Percentiles rank a stretch among this genome's conserved stretches.
Evolutionary conservation across 64 coral and sea anemone genomes (phyloP).

Genomic region (Anthopleura sola): DNA sequence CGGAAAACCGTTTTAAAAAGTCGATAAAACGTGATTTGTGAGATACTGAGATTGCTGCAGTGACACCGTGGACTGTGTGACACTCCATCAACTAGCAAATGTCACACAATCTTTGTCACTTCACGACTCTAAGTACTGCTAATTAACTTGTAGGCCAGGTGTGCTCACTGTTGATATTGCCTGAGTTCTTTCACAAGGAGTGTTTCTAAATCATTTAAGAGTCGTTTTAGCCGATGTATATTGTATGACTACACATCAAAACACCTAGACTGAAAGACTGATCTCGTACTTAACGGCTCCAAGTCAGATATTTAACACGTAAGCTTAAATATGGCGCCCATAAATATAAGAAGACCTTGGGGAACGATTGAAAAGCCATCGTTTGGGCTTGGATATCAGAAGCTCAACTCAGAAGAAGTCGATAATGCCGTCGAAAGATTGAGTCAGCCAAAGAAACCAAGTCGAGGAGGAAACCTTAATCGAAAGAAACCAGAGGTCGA

Average conservation of each 20-base stretch:
- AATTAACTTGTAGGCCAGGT: background rate
- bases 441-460: slow-evolving; percentile 57
- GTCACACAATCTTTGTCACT: background rate
- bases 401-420: slow-evolving; percentile 49
- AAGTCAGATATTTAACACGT: background rate
- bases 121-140: background rate
- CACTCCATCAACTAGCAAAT: background rate
- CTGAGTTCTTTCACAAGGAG: background rate
- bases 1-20: background rate
- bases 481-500: slow-evolving; percentile 56
- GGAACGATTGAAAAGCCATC: slow-evolving; percentile 87
- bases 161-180: background rate
- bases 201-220: background rate
- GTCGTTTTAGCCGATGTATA: background rate
- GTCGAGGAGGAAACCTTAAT: background rate
- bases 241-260: background rate
- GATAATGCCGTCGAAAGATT: slow-evolving; percentile 72
- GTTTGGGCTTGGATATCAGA: slow-evolving; percentile 82
- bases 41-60: background rate
- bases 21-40: background rate
- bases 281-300: background rate
- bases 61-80: background rate
- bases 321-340: background rate
- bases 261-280: background rate
- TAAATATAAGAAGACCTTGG: slow-evolving; percentile 52